A percentile compares a stretch with the other conserved stretches of the same genome.
Evolutionary conservation across 2,888 invertebrate species (phyloP).

Genomic region (Rhaphigaster nebulosa): DNA sequence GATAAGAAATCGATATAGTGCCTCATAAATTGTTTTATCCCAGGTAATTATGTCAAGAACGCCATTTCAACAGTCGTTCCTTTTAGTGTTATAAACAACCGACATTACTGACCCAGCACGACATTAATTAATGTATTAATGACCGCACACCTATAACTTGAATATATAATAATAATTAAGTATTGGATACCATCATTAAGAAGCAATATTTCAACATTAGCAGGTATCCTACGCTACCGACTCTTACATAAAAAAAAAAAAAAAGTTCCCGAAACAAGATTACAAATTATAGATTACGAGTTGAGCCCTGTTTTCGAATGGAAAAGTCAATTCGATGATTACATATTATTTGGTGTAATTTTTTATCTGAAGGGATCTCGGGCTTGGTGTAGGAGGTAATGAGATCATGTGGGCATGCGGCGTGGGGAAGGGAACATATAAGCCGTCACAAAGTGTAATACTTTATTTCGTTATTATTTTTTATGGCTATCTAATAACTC

Average conservation of each 20-base stretch:
- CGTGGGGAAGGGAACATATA: constrained; percentile 27
- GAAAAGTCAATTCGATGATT: constrained; percentile 46
- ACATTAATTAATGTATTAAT: neutral
- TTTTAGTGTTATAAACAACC: neutral
- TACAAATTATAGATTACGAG: constrained; percentile 17
- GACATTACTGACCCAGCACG: neutral
- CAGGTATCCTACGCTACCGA: constrained; percentile 19
- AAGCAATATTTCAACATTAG: neutral
- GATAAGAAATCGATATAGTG: neutral
- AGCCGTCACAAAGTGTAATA: constrained; percentile 1
- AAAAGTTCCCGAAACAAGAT: constrained; percentile 2
- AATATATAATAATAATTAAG: constrained; percentile 16
- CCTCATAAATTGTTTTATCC: neutral
- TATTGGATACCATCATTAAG: neutral
- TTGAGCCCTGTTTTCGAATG: constrained; percentile 17
- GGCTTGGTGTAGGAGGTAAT: constrained; percentile 24
- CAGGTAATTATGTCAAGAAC: neutral
- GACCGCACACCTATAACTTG: neutral
- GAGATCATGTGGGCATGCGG: constrained; percentile 46
- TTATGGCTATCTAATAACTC: constrained; percentile 13
- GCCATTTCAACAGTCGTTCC: neutral
- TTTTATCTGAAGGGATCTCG: constrained; percentile 33
- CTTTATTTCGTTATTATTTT: constrained; percentile 36
- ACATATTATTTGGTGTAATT: constrained; percentile 35
- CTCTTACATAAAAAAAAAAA: neutral